Conservation (phyloP, 64 coral and sea anemone species). For the Montipora cactus region DNA sequence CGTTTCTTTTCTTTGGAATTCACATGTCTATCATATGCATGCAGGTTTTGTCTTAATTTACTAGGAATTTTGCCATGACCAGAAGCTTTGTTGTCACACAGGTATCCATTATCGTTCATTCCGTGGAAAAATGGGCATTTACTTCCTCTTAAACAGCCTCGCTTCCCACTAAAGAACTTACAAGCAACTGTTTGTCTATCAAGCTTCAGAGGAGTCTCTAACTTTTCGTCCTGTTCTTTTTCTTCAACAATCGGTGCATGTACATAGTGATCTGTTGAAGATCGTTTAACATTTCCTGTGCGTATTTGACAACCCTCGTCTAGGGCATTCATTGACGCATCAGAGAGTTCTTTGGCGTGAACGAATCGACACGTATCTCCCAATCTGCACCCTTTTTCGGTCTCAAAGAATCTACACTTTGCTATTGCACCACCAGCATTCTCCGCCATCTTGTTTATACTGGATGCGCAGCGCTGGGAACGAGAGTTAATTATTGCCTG, state of each 20-base stretch:
- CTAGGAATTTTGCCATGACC: not conserved
- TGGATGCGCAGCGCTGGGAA: not conserved
- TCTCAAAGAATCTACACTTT: conserved; percentile 67
- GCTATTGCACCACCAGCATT: not conserved
- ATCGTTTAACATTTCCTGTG: not conserved
- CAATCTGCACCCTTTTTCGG: conserved; percentile 49
- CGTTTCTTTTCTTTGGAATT: not conserved
- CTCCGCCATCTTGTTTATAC: conserved; percentile 44
- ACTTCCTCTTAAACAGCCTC: conserved; percentile 74
- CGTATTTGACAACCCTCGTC: not conserved
- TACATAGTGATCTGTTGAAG: not conserved
- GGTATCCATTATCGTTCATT: not conserved
- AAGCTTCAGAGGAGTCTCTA: not conserved
- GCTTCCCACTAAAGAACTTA: conserved; percentile 74
- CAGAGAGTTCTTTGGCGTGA: conserved; percentile 4
- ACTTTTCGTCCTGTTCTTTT: not conserved
- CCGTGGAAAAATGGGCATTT: conserved; percentile 64
- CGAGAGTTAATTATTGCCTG: not conserved
- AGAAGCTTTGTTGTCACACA: not conserved
- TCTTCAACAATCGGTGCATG: not conserved
- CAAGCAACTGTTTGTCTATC: conserved; percentile 50
- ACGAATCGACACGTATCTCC: conserved; percentile 73
- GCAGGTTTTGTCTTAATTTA: not conserved
- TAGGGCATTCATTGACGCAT: not conserved
- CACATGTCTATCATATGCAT: no score